These are phyloP conservation scores for Dendropsophus ebraccatus DNA, from an alignment of 2,113 vertebrate species.

Conservation along the genomic window DNA sequence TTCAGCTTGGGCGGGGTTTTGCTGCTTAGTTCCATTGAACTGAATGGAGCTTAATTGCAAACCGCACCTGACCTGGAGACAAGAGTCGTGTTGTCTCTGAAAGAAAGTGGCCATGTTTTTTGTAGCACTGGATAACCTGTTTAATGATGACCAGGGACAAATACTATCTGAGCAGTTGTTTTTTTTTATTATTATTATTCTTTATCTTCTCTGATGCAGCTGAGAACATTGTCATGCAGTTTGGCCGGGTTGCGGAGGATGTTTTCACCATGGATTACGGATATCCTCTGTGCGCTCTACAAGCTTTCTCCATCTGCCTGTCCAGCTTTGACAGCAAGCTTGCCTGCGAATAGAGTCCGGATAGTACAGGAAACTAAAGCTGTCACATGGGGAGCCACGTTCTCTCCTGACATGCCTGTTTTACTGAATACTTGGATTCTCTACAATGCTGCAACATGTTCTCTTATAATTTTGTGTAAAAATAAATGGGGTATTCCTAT, in stretches of 20 bases:
- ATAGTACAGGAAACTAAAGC: neutral
- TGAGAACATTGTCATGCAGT: constrained; percentile 86
- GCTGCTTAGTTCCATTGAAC: too few relatives aligned
- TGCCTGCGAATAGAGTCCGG: constrained; percentile 78
- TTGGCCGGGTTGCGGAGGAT: constrained; percentile 83
- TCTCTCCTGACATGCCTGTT: neutral
- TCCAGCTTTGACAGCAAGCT: constrained; percentile 89
- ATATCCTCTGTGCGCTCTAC: constrained; percentile 85
- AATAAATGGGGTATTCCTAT: too few relatives aligned
- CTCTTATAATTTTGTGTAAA: too few relatives aligned
- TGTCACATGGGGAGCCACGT: too few relatives aligned
- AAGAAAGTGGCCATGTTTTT: too few relatives aligned
- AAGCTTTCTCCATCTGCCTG: constrained; percentile 85
- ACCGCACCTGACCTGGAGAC: too few relatives aligned
- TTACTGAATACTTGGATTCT: neutral
- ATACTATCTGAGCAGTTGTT: neutral
- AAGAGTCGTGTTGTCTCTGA: too few relatives aligned
- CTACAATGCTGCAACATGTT: too few relatives aligned
- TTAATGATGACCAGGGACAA: too few relatives aligned
- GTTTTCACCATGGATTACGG: constrained; percentile 89
- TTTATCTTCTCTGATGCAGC: constrained; percentile 66
- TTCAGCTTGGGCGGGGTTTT: too few relatives aligned
- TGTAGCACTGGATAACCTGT: too few relatives aligned
- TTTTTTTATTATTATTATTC: neutral
- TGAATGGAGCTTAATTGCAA: too few relatives aligned